These are phyloP conservation scores for Heterocephalus glaber DNA, from an alignment of 2,113 vertebrate species.

Conservation along the genomic window DNA sequence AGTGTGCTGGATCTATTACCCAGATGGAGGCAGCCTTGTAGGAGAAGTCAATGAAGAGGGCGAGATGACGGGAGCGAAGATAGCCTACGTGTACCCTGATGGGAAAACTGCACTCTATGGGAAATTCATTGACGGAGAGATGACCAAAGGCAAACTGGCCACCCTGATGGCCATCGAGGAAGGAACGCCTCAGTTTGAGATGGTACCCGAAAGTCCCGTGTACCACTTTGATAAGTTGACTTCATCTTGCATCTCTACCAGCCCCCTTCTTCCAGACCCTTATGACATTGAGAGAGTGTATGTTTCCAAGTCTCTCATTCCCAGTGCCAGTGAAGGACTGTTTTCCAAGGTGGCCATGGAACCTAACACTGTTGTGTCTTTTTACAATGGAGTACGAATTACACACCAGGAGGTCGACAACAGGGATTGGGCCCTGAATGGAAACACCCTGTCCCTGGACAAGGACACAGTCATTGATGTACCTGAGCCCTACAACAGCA, in stretches of 20 bases:
- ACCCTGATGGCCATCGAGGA: slow-evolving; percentile 85
- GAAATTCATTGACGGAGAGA: slow-evolving; percentile 95
- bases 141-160: slow-evolving; percentile 91
- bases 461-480: slow-evolving; percentile 97
- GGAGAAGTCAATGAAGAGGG: slow-evolving; percentile 96
- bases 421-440: slow-evolving; percentile 96
- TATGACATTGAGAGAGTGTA: too few relatives aligned
- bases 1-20: slow-evolving; percentile 94
- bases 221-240: too few relatives aligned
- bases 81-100: slow-evolving; percentile 96
- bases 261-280: too few relatives aligned
- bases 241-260: too few relatives aligned
- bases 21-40: slow-evolving; percentile 93
- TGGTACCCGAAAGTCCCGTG: slow-evolving; percentile 90
- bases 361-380: slow-evolving; percentile 92
- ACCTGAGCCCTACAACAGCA: slow-evolving; percentile 92
- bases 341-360: slow-evolving; percentile 91
- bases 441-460: slow-evolving; percentile 98
- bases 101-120: slow-evolving; percentile 90
- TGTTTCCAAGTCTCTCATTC: slow-evolving; percentile 93
- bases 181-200: slow-evolving; percentile 90
- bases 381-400: slow-evolving; percentile 97
- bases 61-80: slow-evolving; percentile 94
- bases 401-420: slow-evolving; percentile 98
- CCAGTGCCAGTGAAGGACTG: slow-evolving; percentile 95